Evolutionary conservation across 1,140 invertebrate species (phyloP).

Genomic region (Drosophila grimshawi): DNA sequence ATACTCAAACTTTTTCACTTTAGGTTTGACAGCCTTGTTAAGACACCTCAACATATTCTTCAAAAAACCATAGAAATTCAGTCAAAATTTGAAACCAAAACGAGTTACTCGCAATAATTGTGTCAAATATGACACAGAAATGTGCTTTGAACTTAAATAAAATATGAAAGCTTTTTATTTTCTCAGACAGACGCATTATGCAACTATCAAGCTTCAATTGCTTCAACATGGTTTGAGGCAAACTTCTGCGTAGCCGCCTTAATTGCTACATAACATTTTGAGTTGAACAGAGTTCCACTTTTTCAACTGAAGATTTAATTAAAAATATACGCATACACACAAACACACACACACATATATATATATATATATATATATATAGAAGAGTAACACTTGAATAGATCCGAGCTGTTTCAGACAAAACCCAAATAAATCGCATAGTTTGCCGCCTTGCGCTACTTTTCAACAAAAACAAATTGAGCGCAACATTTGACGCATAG

Average conservation of each 20-base stretch:
- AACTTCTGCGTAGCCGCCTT: background rate
- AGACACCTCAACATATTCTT: too few relatives aligned
- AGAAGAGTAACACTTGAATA: background rate
- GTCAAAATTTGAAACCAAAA: too few relatives aligned
- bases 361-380: too few relatives aligned
- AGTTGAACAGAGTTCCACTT: background rate
- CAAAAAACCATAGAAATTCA: too few relatives aligned
- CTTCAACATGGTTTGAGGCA: background rate
- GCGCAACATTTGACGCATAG: conserved; percentile 52
- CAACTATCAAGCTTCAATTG: background rate
- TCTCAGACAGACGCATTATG: background rate
- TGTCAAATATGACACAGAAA: too few relatives aligned
- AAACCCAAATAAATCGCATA: conserved; percentile 33
- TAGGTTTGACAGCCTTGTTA: too few relatives aligned
- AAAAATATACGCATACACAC: background rate
- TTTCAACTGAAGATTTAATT: conserved; percentile 10
- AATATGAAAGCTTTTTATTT: background rate
- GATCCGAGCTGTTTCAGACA: background rate
- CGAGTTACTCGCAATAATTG: too few relatives aligned
- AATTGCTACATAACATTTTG: background rate
- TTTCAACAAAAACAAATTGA: conserved; percentile 45
- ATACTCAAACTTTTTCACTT: too few relatives aligned
- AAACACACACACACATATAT: background rate
- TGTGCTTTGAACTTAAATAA: too few relatives aligned
- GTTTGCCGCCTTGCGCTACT: conserved; percentile 28